Percentiles rank a stretch among this genome's conserved stretches.
Conservation (phyloP, 2,113 vertebrate genomes). For the Sceloporus tristichus region DNA sequence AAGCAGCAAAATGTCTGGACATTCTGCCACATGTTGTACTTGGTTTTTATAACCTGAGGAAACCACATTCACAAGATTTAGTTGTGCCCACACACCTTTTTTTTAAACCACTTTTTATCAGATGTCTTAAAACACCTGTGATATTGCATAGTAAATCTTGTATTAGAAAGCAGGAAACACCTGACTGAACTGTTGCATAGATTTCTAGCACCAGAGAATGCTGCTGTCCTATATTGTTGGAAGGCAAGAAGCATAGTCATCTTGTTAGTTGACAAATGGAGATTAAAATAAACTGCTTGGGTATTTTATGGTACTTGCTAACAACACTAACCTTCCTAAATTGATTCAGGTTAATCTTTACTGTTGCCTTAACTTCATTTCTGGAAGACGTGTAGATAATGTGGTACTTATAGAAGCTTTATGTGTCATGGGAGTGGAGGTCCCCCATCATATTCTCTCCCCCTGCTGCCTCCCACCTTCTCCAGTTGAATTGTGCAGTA, state of each 20-base stretch:
- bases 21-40: background rate
- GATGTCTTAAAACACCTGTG: background rate
- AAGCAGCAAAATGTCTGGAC: constrained; percentile 13
- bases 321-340: constrained; percentile 76
- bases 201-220: constrained; percentile 55
- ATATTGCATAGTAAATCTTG: constrained; percentile 41
- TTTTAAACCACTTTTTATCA: constrained; percentile 21
- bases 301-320: constrained; percentile 76
- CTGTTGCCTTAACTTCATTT: constrained; percentile 65
- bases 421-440: constrained; percentile 43
- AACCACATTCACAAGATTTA: constrained; percentile 38
- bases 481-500: constrained; percentile 65
- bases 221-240: constrained; percentile 56
- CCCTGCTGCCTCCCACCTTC: background rate
- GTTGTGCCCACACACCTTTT: constrained; percentile 21
- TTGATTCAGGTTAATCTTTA: constrained; percentile 78
- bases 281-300: constrained; percentile 69
- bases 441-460: constrained; percentile 38
- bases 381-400: constrained; percentile 77
- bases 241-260: constrained; percentile 55
- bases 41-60: constrained; percentile 5
- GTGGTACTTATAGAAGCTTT: constrained; percentile 66
- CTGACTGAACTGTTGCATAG: constrained; percentile 41
- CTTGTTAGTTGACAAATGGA: constrained; percentile 71
- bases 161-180: constrained; percentile 34